Evolutionary conservation across 2,113 vertebrate genomes (phyloP).

Genomic region (Gobius niger): DNA sequence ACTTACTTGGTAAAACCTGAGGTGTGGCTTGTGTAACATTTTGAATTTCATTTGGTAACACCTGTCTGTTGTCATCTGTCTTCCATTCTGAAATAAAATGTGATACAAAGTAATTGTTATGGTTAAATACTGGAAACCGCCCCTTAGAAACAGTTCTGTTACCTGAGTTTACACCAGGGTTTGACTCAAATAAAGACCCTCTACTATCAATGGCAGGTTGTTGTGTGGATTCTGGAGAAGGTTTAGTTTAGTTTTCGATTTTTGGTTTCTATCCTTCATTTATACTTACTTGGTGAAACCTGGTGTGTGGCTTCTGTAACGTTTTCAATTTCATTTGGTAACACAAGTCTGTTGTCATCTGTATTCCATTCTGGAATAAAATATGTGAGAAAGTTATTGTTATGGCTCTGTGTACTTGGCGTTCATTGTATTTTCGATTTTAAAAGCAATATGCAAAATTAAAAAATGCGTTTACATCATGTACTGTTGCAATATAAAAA

Average conservation of each 20-base stretch:
- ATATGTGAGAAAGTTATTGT: too few species aligned
- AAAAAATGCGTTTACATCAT: too few species aligned
- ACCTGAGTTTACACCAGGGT: neutral
- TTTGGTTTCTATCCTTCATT: neutral
- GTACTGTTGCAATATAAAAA: too few species aligned
- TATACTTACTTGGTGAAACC: constrained; percentile 1
- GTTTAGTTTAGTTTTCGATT: too few species aligned
- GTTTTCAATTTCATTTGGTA: neutral
- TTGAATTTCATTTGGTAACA: neutral
- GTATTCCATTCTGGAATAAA: neutral
- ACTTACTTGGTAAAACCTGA: constrained; percentile 3
- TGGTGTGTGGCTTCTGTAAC: neutral
- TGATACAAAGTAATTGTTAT: too few species aligned
- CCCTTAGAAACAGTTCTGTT: neutral
- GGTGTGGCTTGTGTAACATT: constrained; percentile 6
- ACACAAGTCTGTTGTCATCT: neutral
- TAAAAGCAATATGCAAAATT: too few species aligned
- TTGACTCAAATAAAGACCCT: neutral
- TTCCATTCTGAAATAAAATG: neutral
- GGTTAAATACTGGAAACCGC: neutral
- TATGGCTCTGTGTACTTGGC: too few species aligned
- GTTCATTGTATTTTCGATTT: too few species aligned
- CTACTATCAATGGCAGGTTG: neutral
- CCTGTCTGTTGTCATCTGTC: neutral
- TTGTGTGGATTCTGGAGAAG: neutral